A percentile compares a stretch with the other conserved stretches of the same genome.
Conservation (phyloP, 2,797 vertebrate species). For the Enoplosus armatus region DNA sequence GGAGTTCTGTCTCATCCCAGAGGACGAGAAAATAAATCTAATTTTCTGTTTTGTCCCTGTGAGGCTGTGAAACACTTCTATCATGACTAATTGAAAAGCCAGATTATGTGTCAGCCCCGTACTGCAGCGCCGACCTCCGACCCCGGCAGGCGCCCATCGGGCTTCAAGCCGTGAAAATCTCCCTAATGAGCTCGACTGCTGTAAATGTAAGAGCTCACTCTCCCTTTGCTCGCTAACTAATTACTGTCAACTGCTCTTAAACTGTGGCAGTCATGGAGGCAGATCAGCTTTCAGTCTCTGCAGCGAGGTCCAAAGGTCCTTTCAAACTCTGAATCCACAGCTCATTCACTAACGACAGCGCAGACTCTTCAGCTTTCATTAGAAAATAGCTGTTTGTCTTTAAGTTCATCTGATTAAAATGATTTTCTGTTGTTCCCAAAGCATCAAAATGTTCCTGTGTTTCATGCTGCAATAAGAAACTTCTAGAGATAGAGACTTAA, state of each 20-base stretch:
- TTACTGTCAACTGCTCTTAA: constrained; percentile 14
- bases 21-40: constrained; percentile 20
- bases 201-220: neutral
- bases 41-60: neutral
- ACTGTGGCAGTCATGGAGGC: neutral
- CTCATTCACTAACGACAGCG: neutral
- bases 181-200: constrained; percentile 18
- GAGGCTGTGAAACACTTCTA: constrained; percentile 22
- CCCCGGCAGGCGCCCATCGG: neutral
- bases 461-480: no score
- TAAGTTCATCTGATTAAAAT: no score
- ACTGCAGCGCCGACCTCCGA: constrained; percentile 23
- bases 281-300: constrained; percentile 12
- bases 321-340: neutral
- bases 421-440: no score
- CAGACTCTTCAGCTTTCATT: no score
- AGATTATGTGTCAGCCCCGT: constrained; percentile 4
- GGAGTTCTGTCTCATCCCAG: constrained; percentile 6
- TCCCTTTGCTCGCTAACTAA: constrained; percentile 2
- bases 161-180: constrained; percentile 1
- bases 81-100: constrained; percentile 40
- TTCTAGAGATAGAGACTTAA: no score
- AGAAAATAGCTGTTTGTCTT: no score
- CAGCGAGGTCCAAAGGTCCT: neutral
- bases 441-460: no score